Conservation (phyloP, 2,888 invertebrate species). For the Malthinus flaveolus region DNA sequence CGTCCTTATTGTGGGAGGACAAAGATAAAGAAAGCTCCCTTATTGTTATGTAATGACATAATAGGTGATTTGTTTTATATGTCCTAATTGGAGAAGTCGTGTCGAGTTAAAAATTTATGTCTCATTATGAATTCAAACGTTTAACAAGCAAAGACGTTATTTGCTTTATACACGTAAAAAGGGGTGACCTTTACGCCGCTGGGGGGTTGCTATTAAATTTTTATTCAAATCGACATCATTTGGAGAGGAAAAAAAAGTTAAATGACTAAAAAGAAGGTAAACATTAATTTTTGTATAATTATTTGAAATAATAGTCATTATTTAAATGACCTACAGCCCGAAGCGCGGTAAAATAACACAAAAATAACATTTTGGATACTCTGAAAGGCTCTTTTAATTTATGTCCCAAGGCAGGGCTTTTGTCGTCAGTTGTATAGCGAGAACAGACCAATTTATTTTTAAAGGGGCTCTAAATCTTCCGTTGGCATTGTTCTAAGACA, state of each 20-base stretch:
- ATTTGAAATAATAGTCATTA: too few relatives aligned
- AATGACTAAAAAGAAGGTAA: neutral
- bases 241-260: neutral
- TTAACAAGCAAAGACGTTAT: constrained; percentile 1
- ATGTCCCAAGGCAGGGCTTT: constrained; percentile 44
- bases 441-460: constrained; percentile 47
- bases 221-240: too few relatives aligned
- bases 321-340: constrained; percentile 18
- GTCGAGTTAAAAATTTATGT: constrained; percentile 30
- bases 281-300: neutral
- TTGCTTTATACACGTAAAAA: too few relatives aligned
- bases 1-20: constrained; percentile 36
- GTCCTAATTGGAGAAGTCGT: constrained; percentile 34
- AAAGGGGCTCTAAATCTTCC: constrained; percentile 47
- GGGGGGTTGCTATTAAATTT: neutral
- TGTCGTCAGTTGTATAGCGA: constrained; percentile 49
- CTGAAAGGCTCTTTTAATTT: constrained; percentile 40
- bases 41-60: constrained; percentile 33
- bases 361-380: constrained; percentile 15
- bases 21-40: constrained; percentile 24
- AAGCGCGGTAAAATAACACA: constrained; percentile 16
- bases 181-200: neutral
- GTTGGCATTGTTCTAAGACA: constrained; percentile 45
- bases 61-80: constrained; percentile 37
- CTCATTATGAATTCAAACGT: constrained; percentile 1